Evolutionary conservation across 2,113 vertebrate genomes (phyloP), one percentile per base, ranked within the genome.

Genomic region (Mustela lutreola): DNA sequence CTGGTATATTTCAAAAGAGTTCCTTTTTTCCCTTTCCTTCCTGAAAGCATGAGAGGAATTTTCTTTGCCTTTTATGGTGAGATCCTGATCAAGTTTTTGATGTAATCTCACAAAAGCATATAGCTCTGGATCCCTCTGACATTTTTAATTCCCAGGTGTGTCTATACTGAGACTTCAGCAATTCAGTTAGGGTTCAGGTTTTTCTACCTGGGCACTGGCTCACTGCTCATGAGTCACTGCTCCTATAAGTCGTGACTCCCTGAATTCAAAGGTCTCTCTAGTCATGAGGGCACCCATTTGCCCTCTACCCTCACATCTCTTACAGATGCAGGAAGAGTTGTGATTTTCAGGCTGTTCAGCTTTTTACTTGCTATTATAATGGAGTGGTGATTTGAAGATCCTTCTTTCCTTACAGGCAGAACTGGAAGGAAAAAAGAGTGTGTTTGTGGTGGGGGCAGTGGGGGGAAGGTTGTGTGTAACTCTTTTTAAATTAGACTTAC

Each of bases 401-500:
- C 26, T 90, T 84, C 21, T 28, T 84, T 84, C 11, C 22, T 76
- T 84, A 84, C 76, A 31, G n/a, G 15, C 21, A 65, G 67, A 94
- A 65, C 5, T 33, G 58, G 45, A 90, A 84, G 75, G 14, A 28
- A 65, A 90, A 90, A 63, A 42, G 24, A 76, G 14, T 45, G 42
- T 65, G 16, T 73, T 0, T 63, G 22, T 88, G 31, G 31, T 0
- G 0, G 11, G 28, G 28, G 18, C 0, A 42, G 42, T 42, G 8
- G 8, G 67, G 33, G 33, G 31, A 6, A 7, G 33, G 33, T 18
- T n/a, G 9, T 39, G 28, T 21, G 48, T 53, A 50, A 79, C 33
- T 79, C 42, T 81, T 91, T 76, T 87, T 2, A 31, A 94, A 81
- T 85, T 89, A 87, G 2, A 75, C 0, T n/a, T 89, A 83, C 5